A percentile compares a stretch with the other conserved stretches of the same genome.
phyloP scores from a whole-genome alignment of 2,888 invertebrate genomes.

The Monochamus alternatus region DNA sequence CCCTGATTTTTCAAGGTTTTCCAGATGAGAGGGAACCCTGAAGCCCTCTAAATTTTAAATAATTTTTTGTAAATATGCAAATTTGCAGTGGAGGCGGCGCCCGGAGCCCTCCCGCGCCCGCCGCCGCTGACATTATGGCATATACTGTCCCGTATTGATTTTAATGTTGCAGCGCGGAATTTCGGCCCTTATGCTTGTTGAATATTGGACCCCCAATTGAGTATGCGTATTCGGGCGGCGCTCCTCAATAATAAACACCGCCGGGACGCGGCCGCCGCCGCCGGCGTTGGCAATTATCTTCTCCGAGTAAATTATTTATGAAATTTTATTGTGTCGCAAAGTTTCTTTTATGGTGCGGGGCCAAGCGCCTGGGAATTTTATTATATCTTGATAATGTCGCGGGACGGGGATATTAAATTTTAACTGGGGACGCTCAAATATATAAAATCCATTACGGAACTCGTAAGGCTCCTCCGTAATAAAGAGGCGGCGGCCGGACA shows the following conservation, averaged over 20 bases:
- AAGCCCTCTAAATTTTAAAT: no score
- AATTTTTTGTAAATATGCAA: no score
- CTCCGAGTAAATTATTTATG: slow-evolving; percentile 64
- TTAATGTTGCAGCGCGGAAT: slow-evolving; percentile 68
- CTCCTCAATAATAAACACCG: slow-evolving; percentile 68
- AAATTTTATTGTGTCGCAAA: slow-evolving; percentile 65
- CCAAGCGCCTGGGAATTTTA: slow-evolving; percentile 72
- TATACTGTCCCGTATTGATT: slow-evolving; percentile 71
- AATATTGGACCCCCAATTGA: slow-evolving; percentile 64
- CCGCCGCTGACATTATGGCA: slow-evolving; percentile 61
- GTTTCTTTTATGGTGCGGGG: slow-evolving; percentile 63
- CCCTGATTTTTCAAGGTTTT: no score
- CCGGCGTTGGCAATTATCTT: slow-evolving; percentile 37
- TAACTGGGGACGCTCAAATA: slow-evolving; percentile 25
- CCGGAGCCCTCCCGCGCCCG: no score
- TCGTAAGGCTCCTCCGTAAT: slow-evolving; percentile 3
- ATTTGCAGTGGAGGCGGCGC: no score
- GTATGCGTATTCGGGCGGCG: slow-evolving; percentile 65
- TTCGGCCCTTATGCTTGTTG: slow-evolving; percentile 64
- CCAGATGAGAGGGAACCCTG: no score
- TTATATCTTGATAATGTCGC: slow-evolving; percentile 75
- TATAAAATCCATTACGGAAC: slow-evolving; percentile 28
- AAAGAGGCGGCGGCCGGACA: background rate
- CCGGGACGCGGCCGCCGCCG: slow-evolving; percentile 9
- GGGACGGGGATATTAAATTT: slow-evolving; percentile 40